phyloP scores from a whole-genome alignment of 2,888 invertebrate genomes.

The Epistrophe eligans region DNA sequence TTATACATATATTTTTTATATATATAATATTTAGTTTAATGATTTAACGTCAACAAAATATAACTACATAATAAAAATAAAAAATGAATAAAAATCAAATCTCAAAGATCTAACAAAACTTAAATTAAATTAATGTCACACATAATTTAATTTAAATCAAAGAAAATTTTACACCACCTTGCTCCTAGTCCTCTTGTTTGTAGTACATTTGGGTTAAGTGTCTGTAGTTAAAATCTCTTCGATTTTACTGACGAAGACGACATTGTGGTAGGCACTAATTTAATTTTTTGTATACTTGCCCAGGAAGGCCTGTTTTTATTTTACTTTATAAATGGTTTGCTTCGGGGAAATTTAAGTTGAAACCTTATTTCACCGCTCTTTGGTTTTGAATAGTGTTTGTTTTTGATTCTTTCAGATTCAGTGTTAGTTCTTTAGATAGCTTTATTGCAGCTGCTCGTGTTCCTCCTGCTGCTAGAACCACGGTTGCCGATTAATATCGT shows the following conservation, averaged over 20 bases:
- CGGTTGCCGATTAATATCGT: constrained; percentile 88
- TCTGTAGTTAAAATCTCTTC: constrained; percentile 53
- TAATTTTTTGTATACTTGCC: constrained; percentile 60
- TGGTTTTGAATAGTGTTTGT: constrained; percentile 61
- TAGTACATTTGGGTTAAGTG: constrained; percentile 44
- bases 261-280: constrained; percentile 69
- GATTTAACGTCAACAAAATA: constrained; percentile 57
- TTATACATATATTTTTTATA: constrained; percentile 61
- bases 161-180: constrained; percentile 33
- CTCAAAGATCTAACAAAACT: constrained; percentile 64
- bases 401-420: constrained; percentile 52
- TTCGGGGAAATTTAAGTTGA: constrained; percentile 69
- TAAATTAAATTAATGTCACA: constrained; percentile 63
- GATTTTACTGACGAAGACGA: constrained; percentile 49
- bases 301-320: constrained; percentile 39
- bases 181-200: constrained; percentile 23
- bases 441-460: constrained; percentile 77
- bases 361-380: constrained; percentile 73
- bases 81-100: constrained; percentile 41
- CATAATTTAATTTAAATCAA: constrained; percentile 53
- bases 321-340: constrained; percentile 28
- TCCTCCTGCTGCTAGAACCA: constrained; percentile 87
- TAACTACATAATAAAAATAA: constrained; percentile 29
- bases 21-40: constrained; percentile 54
- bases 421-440: constrained; percentile 42